Percentiles rank a stretch among this genome's conserved stretches.
Evolutionary conservation across 1,140 invertebrate species (phyloP).

Genomic region (Phthorimaea operculella): DNA sequence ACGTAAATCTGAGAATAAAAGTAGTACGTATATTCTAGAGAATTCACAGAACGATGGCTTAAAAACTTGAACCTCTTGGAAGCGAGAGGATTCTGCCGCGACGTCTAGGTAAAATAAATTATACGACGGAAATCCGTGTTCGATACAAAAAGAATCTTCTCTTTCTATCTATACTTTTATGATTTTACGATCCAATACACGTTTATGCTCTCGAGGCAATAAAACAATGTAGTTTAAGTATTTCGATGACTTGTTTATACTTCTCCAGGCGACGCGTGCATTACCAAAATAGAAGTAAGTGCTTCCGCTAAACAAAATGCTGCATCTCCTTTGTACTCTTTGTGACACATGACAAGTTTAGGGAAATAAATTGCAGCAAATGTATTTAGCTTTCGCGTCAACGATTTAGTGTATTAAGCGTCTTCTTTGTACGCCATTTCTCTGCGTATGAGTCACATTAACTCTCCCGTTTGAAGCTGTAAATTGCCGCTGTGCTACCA

Average conservation of each 20-base stretch:
- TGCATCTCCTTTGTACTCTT: conserved; percentile 20
- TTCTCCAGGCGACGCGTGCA: conserved; percentile 16
- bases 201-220: conserved; percentile 5
- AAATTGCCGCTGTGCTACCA: background rate
- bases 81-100: too few relatives aligned
- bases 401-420: background rate
- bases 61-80: too few relatives aligned
- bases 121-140: background rate
- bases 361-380: background rate
- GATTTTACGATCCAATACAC: background rate
- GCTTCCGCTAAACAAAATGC: conserved; percentile 38
- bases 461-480: background rate
- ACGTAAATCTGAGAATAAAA: too few relatives aligned
- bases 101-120: background rate
- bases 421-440: background rate
- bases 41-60: too few relatives aligned
- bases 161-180: background rate
- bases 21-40: too few relatives aligned
- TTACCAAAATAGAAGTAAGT: conserved; percentile 43
- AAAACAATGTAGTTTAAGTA: conserved; percentile 15
- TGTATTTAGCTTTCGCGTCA: background rate
- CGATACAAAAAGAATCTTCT: background rate
- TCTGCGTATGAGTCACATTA: background rate
- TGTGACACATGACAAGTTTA: conserved; percentile 6
- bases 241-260: conserved; percentile 30